Evolutionary conservation across 2,888 invertebrate species (phyloP), one percentile per base, ranked within the genome.

Genomic region (Liodrosophila aerea): DNA sequence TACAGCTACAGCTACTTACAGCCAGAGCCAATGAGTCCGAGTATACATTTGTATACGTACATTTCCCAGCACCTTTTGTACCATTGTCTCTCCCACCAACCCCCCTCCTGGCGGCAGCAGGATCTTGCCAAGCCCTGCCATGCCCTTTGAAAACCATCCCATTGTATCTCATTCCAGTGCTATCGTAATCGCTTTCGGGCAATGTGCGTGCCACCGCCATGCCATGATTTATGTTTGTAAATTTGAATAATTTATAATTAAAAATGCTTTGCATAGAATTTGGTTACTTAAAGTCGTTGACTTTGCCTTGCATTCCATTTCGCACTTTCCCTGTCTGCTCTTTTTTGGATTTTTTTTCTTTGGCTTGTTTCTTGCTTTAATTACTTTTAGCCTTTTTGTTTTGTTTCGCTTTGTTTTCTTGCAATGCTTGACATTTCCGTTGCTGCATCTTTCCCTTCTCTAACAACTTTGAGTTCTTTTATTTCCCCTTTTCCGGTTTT

Each of bases 191-290:
- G 57, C 57, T 58, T 27, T 50, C 58, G 59, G 72, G 63, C 64
- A 40, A 51, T 67, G 71, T 74, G 80, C 69, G 80, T 78, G 87
- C 76, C 60, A 50, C 66, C 54, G 57, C 68, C 54, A 47, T 57
- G 68, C 46, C 67, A 83, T 87, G 87, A 87, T 87, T 85, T 85
- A 85, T 85, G 87, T 76, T 77, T 71, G 63, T 73, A 59, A 84
- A 87, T 84, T 84, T 86, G 86, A 84, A 84, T 87, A 84, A 87
- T 87, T 85, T 87, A 87, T 87, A 87, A 82, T 82, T 82, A 82
- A 82, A 81, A 85, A 82, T 76, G 76, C 68, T 84, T 72, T 66
- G 63, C 82, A 72, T 75, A 70, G 73, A 80, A 83, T 85, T 82
- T 76, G 81, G 86, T 82, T 86, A 83, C 84, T 80, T 83, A 86